Base-by-base conservation (phyloP, 2,888 invertebrate genomes). In the Chloromyia formosa region DNA sequence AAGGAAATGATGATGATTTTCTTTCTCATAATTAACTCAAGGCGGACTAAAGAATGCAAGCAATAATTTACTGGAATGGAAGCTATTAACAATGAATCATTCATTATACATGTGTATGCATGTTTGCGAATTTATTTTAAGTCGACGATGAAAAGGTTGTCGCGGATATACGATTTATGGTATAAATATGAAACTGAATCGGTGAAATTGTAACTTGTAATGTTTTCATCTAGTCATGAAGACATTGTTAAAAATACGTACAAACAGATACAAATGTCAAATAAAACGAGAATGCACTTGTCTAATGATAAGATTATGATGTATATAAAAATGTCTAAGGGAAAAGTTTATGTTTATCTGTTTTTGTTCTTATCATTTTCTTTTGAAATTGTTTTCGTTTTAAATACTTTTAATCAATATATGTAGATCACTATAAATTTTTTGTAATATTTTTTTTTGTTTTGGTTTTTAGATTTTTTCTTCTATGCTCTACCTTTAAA, bases 261-360 rank as follows among this genome's bases (percentile, higher is more conserved):
- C 49, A 49, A 49, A 49, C 49, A 49, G 12, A 49, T 49, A 35
- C 27, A 35, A 2, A 7, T 35, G 27, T 4, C 27, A 58, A 71
- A 27, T 27, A 35, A 58, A 71, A 71, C 40, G 71, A 71, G 71
- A 71, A 56, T 71, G 71, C 71, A 71, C 71, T 22, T 71, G 23
- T 56, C 71, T 56, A 71, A 71, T n/a, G n/a, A n/a, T 71, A 71
- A 40, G 56, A 66, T 22, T 49, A 66, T 66, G 53, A 35, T 69
- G 53, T 35, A 20, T 66, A 66, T 66, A 71, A 71, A 35, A 71
- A 40, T 71, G 40, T 58, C 71, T 56, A 71, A 56, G 71, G 40
- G 71, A 71, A 20, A 71, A 23, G 10, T 64, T 64, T 9, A 35
- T 35, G 27, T 7, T 35, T 35, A 35, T n/a, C 27, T 35, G 7